These are phyloP conservation scores for Coenonympha glycerion DNA, from an alignment of 2,888 invertebrate genomes.

Conservation along the genomic window DNA sequence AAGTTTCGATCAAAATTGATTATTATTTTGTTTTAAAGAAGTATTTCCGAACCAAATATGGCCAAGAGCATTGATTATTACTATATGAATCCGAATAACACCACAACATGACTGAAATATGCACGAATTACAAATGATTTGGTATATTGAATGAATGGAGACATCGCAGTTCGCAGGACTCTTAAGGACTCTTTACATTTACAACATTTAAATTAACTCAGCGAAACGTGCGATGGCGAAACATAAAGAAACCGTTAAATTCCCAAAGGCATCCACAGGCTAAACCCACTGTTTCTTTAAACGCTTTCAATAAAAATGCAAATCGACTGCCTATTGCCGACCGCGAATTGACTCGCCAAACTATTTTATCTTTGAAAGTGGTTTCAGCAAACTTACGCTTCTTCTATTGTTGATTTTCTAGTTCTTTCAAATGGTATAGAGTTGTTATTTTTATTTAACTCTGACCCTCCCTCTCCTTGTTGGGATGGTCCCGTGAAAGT, in stretches of 20 bases:
- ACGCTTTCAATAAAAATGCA: conserved; percentile 70
- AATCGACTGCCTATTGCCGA: conserved; percentile 54
- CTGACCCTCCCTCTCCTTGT: too few relatives aligned
- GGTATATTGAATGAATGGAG: too few relatives aligned
- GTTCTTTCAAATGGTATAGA: background rate
- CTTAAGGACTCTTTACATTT: too few relatives aligned
- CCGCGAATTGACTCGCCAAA: conserved; percentile 50
- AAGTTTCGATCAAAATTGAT: too few relatives aligned
- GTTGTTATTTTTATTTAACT: background rate
- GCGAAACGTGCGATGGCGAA: conserved; percentile 18
- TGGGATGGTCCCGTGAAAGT: too few relatives aligned
- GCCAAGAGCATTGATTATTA: too few relatives aligned
- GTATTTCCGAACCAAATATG: too few relatives aligned
- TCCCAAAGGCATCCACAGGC: conserved; percentile 25
- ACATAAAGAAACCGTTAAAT: conserved; percentile 28
- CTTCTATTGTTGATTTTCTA: conserved; percentile 6
- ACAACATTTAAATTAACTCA: conserved; percentile 3
- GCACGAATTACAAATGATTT: too few relatives aligned
- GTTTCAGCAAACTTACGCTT: conserved; percentile 40
- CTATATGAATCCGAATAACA: too few relatives aligned
- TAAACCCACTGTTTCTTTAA: conserved; percentile 61
- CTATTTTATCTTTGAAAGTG: conserved; percentile 52
- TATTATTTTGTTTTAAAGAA: too few relatives aligned
- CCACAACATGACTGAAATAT: too few relatives aligned
- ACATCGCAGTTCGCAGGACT: too few relatives aligned